phyloP scores from a whole-genome alignment of 37 sponge, comb jelly and placozoan genomes.

The Amphimedon queenslandica region DNA sequence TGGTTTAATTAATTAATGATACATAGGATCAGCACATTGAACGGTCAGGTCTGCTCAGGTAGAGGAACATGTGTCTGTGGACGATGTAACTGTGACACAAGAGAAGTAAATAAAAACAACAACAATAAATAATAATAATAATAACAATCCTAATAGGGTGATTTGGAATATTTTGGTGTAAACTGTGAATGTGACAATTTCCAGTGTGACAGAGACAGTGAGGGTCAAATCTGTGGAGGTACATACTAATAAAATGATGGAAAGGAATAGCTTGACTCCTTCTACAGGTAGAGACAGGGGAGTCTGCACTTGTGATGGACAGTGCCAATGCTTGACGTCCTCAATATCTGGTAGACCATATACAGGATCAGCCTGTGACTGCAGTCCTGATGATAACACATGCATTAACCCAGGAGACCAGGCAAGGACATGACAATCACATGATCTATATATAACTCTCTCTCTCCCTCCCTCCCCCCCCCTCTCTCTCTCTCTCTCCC shows the following conservation, averaged over 20 bases:
- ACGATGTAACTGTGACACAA: slow-evolving; percentile 25
- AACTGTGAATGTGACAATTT: slow-evolving; percentile 65
- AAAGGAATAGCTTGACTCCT: neutral
- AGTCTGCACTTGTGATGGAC: slow-evolving; percentile 23
- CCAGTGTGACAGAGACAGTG: slow-evolving; percentile 22
- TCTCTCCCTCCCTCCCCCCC: neutral
- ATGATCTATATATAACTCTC: neutral
- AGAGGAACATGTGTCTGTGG: slow-evolving; percentile 68
- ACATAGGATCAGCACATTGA: no score
- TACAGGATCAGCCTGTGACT: slow-evolving; percentile 17
- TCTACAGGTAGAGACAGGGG: slow-evolving; percentile 11
- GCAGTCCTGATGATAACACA: slow-evolving; percentile 29
- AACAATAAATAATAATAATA: neutral
- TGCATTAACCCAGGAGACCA: slow-evolving; percentile 11
- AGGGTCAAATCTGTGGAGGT: slow-evolving; percentile 12
- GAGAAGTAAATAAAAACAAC: neutral
- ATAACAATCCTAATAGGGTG: neutral
- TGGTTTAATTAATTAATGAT: no score
- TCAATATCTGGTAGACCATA: slow-evolving; percentile 14
- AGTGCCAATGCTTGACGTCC: slow-evolving; percentile 20
- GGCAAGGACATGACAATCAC: neutral
- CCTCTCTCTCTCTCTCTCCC: neutral
- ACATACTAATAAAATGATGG: neutral
- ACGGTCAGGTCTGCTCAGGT: no score
- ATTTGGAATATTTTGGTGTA: slow-evolving; percentile 29